Conservation (phyloP, 2,797 vertebrate genomes). For the Rhinella marina region DNA sequence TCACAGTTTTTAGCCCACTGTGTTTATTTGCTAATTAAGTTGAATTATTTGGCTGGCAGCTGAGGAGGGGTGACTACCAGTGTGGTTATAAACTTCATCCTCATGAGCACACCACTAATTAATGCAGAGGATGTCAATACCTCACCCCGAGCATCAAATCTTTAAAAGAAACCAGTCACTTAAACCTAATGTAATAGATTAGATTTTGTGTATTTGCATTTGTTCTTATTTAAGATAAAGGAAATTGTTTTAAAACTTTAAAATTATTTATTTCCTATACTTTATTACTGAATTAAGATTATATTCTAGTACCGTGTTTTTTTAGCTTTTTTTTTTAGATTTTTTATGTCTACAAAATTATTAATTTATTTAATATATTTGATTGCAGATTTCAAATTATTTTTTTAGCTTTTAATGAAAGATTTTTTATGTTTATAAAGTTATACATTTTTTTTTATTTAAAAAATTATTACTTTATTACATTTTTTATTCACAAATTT, state of each 20-base stretch:
- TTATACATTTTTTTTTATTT: neutral
- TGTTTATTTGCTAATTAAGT: slow-evolving; percentile 58
- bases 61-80: slow-evolving; percentile 27
- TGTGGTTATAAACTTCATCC: slow-evolving; percentile 55
- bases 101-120: slow-evolving; percentile 55
- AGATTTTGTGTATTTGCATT: neutral
- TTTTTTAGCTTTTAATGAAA: no score
- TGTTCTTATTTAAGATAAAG: neutral
- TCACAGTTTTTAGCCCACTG: slow-evolving; percentile 46
- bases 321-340: neutral
- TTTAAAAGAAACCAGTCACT: slow-evolving; percentile 50
- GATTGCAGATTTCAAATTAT: no score
- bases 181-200: slow-evolving; percentile 22
- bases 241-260: neutral
- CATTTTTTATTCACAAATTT: no score
- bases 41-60: slow-evolving; percentile 58
- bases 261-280: neutral
- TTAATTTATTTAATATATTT: no score
- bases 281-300: neutral
- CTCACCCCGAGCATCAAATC: slow-evolving; percentile 46
- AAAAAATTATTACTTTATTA: neutral
- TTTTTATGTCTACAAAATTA: neutral
- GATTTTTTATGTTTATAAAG: neutral
- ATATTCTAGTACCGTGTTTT: neutral
- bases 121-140: slow-evolving; percentile 54